Evolutionary conservation across 2,797 vertebrate genomes (phyloP).

Genomic region (Mus minutoides): DNA sequence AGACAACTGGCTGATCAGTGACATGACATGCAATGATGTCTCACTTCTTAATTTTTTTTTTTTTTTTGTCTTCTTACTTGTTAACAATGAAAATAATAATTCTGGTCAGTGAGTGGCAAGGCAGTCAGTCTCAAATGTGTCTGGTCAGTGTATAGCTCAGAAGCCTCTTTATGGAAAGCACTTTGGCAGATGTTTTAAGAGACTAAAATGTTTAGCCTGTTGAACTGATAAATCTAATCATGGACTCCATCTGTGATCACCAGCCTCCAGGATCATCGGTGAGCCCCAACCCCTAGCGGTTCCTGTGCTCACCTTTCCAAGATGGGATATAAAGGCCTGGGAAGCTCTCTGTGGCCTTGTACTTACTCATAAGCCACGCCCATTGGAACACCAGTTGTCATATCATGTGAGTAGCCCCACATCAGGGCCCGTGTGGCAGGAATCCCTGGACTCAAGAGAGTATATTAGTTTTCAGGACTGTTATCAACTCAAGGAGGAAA

Average conservation of each 20-base stretch:
- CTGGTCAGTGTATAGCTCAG: background rate
- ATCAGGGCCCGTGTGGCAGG: background rate
- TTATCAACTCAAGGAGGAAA: background rate
- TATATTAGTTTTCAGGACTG: background rate
- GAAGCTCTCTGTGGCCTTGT: background rate
- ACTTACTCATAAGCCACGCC: background rate
- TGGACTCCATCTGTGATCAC: background rate
- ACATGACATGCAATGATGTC: conserved; percentile 12
- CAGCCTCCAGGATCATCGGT: background rate
- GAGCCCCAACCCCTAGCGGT: background rate
- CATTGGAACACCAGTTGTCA: background rate
- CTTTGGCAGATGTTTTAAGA: conserved; percentile 40
- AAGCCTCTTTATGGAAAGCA: conserved; percentile 25
- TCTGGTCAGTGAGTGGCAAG: background rate
- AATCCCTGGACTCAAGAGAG: background rate
- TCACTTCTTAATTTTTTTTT: conserved; percentile 31
- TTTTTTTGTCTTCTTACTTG: no score
- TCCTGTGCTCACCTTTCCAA: background rate
- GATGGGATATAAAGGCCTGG: background rate
- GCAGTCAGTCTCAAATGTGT: background rate
- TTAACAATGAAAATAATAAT: background rate
- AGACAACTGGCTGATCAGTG: background rate
- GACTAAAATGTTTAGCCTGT: background rate
- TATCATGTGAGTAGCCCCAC: background rate
- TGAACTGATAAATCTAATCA: background rate